Conservation (phyloP, 2,113 vertebrate genomes). For the Verasper variegatus region DNA sequence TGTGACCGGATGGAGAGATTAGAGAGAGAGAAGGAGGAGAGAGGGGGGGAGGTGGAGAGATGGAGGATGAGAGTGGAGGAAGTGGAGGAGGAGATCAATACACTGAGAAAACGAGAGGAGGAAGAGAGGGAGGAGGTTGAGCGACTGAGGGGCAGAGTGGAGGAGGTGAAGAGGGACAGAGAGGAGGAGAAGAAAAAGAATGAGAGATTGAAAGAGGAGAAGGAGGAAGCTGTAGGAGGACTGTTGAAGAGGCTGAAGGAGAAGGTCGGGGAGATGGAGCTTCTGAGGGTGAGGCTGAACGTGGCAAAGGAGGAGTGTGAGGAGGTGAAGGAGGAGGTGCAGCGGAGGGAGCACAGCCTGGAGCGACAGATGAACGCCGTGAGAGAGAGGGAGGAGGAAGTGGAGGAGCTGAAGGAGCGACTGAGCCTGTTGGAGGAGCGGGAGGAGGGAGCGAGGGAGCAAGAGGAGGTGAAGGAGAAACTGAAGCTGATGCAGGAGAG, state of each 20-base stretch:
- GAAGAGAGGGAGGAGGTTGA: slow-evolving; percentile 6
- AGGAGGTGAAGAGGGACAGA: slow-evolving; percentile 17
- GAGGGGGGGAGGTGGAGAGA: slow-evolving; percentile 26
- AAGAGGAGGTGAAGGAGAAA: slow-evolving; percentile 9
- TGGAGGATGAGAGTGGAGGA: slow-evolving; percentile 33
- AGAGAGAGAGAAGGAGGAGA: slow-evolving; percentile 29
- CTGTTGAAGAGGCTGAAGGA: slow-evolving; percentile 35
- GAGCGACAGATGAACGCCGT: slow-evolving; percentile 63
- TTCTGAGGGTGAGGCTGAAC: slow-evolving; percentile 42
- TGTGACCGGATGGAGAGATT: slow-evolving; percentile 51
- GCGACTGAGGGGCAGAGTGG: slow-evolving; percentile 12
- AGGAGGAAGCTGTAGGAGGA: slow-evolving; percentile 20
- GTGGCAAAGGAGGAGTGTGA: slow-evolving; percentile 59
- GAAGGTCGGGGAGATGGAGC: slow-evolving; percentile 42
- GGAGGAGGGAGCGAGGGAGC: slow-evolving; percentile 37
- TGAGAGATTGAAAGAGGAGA: slow-evolving; percentile 15
- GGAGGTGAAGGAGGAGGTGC: slow-evolving; percentile 48
- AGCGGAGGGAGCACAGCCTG: slow-evolving; percentile 49
- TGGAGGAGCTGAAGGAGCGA: slow-evolving; percentile 43
- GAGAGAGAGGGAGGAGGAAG: slow-evolving; percentile 62
- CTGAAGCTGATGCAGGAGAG: slow-evolving; percentile 48
- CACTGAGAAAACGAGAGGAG: slow-evolving; percentile 30
- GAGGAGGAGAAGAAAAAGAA: slow-evolving; percentile 13
- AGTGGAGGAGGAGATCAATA: slow-evolving; percentile 26
- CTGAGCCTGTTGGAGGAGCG: slow-evolving; percentile 41